Evolutionary conservation across 2,113 vertebrate species (phyloP).

Genomic region (pig (Sus scrofa)): T2T-Sscrofa CM000824.6:176567501-176568000

Average conservation of each 20-base stretch:
- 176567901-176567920: neutral
- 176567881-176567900: neutral
- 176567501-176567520: neutral
- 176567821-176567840: neutral
- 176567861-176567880: neutral
- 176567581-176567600: neutral
- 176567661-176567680: too few relatives aligned
- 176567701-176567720: too few relatives aligned
- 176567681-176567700: too few relatives aligned
- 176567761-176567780: too few relatives aligned
- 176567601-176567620: too few relatives aligned
- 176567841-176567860: neutral
- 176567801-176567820: neutral
- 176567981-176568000: neutral
- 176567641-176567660: too few relatives aligned
- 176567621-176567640: too few relatives aligned
- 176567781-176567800: too few relatives aligned
- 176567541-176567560: neutral
- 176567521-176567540: constrained; percentile 53
- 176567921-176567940: constrained; percentile 20
- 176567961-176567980: neutral
- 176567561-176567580: constrained; percentile 40
- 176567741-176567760: too few relatives aligned
- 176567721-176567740: too few relatives aligned
- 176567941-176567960: constrained; percentile 43